These are phyloP conservation scores for Paramacrobiotus metropolitanus DNA, from an alignment of 1,140 invertebrate genomes.

Conservation along the genomic window DNA sequence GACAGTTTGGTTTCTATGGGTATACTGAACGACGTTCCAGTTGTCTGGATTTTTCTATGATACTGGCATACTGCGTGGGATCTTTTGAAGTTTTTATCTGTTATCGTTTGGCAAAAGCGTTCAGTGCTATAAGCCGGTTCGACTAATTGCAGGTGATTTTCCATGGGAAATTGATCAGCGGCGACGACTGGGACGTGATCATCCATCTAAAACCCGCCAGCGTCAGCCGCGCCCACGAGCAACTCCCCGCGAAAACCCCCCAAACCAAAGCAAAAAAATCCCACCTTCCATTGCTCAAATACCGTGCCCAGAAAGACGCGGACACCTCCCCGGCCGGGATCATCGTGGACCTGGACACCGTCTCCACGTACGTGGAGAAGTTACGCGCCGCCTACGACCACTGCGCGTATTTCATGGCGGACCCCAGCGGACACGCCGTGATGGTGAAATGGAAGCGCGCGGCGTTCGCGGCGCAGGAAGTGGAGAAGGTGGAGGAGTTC, in stretches of 20 bases:
- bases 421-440: constrained; percentile 55
- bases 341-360: constrained; percentile 47
- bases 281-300: neutral
- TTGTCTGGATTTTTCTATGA: too few relatives aligned
- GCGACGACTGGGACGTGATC: constrained; percentile 43
- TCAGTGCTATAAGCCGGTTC: too few relatives aligned
- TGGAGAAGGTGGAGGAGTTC: constrained; percentile 45
- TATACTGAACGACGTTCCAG: too few relatives aligned
- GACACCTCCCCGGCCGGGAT: neutral
- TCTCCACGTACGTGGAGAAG: constrained; percentile 41
- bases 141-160: too few relatives aligned
- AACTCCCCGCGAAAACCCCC: constrained; percentile 12
- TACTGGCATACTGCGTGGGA: too few relatives aligned
- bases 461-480: constrained; percentile 26
- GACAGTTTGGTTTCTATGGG: too few relatives aligned
- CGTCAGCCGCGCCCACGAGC: constrained; percentile 13
- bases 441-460: constrained; percentile 53
- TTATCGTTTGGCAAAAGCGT: too few relatives aligned
- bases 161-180: too few relatives aligned
- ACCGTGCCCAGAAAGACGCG: too few relatives aligned
- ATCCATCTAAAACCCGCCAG: constrained; percentile 36
- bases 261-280: constrained; percentile 6
- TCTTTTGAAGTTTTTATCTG: too few relatives aligned
- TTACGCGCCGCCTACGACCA: constrained; percentile 47
- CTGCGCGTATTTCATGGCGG: constrained; percentile 63